Percentiles rank a stretch among this genome's conserved stretches.
Evolutionary conservation across 1,140 invertebrate species (phyloP).

Genomic region (Caenorhabditis briggsae): DNA sequence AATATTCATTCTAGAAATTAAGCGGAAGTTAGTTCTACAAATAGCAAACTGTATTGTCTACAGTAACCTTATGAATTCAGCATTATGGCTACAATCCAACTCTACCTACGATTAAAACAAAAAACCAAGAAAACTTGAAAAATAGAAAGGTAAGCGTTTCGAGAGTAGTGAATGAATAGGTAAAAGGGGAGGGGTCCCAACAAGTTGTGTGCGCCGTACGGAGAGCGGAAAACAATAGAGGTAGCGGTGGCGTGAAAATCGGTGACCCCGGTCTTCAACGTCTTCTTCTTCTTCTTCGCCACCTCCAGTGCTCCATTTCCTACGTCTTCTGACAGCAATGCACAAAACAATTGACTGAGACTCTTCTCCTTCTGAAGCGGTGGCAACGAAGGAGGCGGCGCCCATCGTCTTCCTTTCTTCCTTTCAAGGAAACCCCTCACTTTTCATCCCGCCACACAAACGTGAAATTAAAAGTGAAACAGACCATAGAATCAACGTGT

Average conservation of each 20-base stretch:
- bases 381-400: slow-evolving; percentile 28
- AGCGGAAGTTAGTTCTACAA: too few relatives aligned
- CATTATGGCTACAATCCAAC: too few relatives aligned
- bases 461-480: slow-evolving; percentile 55
- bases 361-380: slow-evolving; percentile 19
- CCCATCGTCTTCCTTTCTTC: slow-evolving; percentile 47
- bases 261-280: slow-evolving; percentile 15
- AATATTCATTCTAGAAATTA: too few relatives aligned
- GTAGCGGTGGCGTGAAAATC: slow-evolving; percentile 55
- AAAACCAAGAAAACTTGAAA: background rate
- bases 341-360: slow-evolving; percentile 54
- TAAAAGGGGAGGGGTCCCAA: background rate
- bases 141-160: slow-evolving; percentile 21
- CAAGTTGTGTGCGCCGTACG: slow-evolving; percentile 2
- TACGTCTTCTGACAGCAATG: slow-evolving; percentile 15
- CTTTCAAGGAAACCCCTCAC: slow-evolving; percentile 52
- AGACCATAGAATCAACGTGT: slow-evolving; percentile 53
- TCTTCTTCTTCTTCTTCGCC: slow-evolving; percentile 1
- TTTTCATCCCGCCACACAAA: slow-evolving; percentile 47
- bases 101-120: too few relatives aligned
- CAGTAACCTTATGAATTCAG: too few relatives aligned
- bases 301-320: background rate
- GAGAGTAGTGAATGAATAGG: slow-evolving; percentile 15
- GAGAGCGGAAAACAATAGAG: slow-evolving; percentile 42
- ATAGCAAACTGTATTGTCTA: too few relatives aligned